phyloP scores from a whole-genome alignment of 1,140 invertebrate species.

The Lepidurus couesii region DNA sequence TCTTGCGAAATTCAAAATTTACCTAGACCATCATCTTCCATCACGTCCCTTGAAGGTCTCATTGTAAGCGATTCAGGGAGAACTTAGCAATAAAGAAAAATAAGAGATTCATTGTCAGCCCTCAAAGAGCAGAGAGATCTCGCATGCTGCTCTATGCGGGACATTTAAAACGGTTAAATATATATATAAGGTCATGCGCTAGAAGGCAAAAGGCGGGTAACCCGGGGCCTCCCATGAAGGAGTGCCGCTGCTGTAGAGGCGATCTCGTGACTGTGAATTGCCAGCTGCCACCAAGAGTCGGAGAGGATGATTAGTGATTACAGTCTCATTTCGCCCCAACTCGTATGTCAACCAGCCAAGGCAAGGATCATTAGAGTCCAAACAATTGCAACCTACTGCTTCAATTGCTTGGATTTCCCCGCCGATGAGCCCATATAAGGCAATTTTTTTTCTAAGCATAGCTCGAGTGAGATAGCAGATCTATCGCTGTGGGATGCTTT shows the following conservation, averaged over 20 bases:
- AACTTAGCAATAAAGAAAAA: neutral
- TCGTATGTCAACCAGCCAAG: constrained; percentile 5
- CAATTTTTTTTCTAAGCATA: neutral
- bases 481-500: neutral
- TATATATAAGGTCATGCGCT: constrained; percentile 6
- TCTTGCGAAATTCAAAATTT: neutral
- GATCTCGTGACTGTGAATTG: constrained; percentile 18
- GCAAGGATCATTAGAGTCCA: constrained; percentile 6
- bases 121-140: neutral
- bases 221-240: constrained; percentile 10
- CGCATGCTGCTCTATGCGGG: neutral
- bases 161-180: neutral
- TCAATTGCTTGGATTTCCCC: constrained; percentile 11
- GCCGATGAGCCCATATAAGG: neutral
- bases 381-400: neutral
- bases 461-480: neutral
- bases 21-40: neutral
- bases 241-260: constrained; percentile 11
- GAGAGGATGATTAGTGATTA: neutral
- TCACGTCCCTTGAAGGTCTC: neutral
- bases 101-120: neutral
- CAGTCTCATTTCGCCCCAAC: constrained; percentile 7
- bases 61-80: neutral
- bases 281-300: constrained; percentile 2
- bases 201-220: constrained; percentile 13